Base-by-base conservation (phyloP, 2,888 invertebrate species). In the Nycteola revayana region DNA sequence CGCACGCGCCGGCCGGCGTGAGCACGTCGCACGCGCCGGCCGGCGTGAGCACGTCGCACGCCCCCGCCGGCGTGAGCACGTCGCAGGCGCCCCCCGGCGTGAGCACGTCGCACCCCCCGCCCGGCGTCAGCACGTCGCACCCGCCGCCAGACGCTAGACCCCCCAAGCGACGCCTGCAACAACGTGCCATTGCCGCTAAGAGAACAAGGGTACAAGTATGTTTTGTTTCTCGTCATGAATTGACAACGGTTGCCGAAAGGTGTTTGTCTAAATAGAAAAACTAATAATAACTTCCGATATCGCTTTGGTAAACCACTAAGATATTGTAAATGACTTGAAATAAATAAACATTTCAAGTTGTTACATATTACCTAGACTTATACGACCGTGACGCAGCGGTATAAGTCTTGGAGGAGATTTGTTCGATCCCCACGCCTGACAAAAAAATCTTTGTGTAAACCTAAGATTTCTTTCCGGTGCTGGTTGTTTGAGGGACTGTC, bases 181-280 rank as follows among this genome's bases (percentile, higher is more conserved):
- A 79, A 27, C 68, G 87, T 9, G 79, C 81, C 0, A 75, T 89
- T 44, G 83, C 89, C 25, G 80, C 83, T 17, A 91, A 91, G 60
- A 71, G 91, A 46, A 89, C 90, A 1, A 72, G 91, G 28, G 79
- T 90, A 26, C 91, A 91, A 75, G 90, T 90, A 68, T 43, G 49
- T 44, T 28, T 28, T 22, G 23, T 17, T 31, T 30, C 36, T 5
- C 7, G 4, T 10, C 6, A 6, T n/a, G 7, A 21, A 20, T n/a
- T 8, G 23, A n/a, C n/a, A n/a, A n/a, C n/a, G n/a, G n/a, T n/a
- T n/a, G n/a, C n/a, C n/a, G n/a, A n/a, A n/a, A n/a, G n/a, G n/a
- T n/a, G n/a, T n/a, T n/a, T n/a, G n/a, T n/a, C n/a, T n/a, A n/a
- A n/a, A n/a, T n/a, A n/a, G n/a, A n/a, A n/a, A n/a, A n/a, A n/a